Evolutionary conservation across 1,140 invertebrate genomes (phyloP), one percentile per base, ranked within the genome.

Genomic region (Pissodes strobi): DNA sequence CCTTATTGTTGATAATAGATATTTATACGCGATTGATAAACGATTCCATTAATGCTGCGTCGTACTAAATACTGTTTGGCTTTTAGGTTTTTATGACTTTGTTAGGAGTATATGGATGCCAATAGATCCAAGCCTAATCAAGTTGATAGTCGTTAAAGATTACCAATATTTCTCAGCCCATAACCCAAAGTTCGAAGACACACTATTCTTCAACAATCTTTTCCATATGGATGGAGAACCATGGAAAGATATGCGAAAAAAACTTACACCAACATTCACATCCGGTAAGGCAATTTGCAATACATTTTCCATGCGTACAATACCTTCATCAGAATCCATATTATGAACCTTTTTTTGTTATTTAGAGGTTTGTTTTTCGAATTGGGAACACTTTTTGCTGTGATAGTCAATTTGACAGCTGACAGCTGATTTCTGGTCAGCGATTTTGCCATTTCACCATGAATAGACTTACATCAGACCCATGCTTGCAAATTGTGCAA

Each of bases 251-350:
- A 41, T 41, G 17, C 6, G 52, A 38, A 38, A 19, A 39, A 55
- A 55, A 39, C 37, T 55, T 5, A n/a, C 52, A 19, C 52, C 52
- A n/a, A 55, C 52, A 22, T 55, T 55, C 23, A 55, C 52, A 12
- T 39, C 52, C 2, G 52, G 52, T 55, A 22, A n/a, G n/a, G n/a
- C n/a, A n/a, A n/a, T n/a, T n/a, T n/a, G n/a, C n/a, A n/a, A 13
- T n/a, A 13, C n/a, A n/a, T n/a, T n/a, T n/a, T n/a, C n/a, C n/a
- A n/a, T n/a, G n/a, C n/a, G n/a, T n/a, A n/a, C n/a, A n/a, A n/a
- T n/a, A n/a, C n/a, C n/a, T n/a, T n/a, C n/a, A n/a, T n/a, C n/a
- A n/a, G n/a, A 12, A 4, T 4, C 27, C 4, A 38, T 5, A 38
- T 38, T 5, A 12, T 5, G 37, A 38, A 3, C n/a, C n/a, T n/a